Evolutionary conservation across 64 coral and sea anemone species (phyloP).

Genomic region (Catalaphyllia jardinei): DNA sequence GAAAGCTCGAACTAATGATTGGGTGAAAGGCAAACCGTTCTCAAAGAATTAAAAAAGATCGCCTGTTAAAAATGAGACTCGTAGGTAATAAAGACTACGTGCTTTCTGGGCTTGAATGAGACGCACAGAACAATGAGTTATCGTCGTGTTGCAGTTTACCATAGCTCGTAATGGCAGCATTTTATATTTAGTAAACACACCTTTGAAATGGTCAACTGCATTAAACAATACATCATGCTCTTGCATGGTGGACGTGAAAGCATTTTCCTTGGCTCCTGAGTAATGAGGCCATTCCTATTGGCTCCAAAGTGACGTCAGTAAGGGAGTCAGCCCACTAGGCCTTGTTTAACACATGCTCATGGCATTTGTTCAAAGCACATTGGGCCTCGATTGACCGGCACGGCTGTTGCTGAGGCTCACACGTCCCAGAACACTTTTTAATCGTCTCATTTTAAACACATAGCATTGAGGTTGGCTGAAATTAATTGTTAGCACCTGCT

Average conservation of each 20-base stretch:
- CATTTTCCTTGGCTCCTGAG: background rate
- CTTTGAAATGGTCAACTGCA: constrained; percentile 38
- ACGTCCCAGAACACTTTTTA: constrained; percentile 73
- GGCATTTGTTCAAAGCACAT: constrained; percentile 25
- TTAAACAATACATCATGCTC: constrained; percentile 2
- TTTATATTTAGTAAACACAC: constrained; percentile 13
- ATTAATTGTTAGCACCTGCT: constrained; percentile 98
- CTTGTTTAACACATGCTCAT: constrained; percentile 49
- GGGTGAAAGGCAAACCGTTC: background rate
- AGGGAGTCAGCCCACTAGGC: constrained; percentile 1
- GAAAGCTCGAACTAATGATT: background rate
- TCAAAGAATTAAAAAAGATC: background rate
- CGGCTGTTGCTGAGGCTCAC: constrained; percentile 79
- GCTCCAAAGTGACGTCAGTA: background rate
- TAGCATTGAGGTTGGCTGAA: constrained; percentile 82
- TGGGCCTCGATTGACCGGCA: constrained; percentile 24
- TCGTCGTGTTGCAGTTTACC: constrained; percentile 2
- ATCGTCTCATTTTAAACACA: constrained; percentile 78
- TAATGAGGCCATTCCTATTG: constrained; percentile 9
- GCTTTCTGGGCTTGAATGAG: background rate
- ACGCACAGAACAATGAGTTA: background rate
- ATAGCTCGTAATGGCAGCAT: constrained; percentile 10
- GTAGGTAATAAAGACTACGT: constrained; percentile 13
- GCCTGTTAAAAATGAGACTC: background rate
- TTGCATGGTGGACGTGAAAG: background rate